Evolutionary conservation across 2,797 vertebrate genomes (phyloP), one percentile per base, ranked within the genome.

Genomic region (Alca torda): DNA sequence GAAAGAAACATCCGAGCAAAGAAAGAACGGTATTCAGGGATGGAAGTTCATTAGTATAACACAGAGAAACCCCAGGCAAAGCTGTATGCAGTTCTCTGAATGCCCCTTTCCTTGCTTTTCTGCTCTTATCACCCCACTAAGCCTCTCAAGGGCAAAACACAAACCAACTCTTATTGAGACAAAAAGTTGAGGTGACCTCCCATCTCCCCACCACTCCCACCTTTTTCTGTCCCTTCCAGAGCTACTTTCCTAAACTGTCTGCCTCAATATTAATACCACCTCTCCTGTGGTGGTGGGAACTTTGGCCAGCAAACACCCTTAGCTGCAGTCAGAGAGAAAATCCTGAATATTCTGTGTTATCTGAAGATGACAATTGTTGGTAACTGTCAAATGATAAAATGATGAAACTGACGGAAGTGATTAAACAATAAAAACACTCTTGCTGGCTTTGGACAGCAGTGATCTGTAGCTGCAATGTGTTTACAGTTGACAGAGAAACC

Each of bases 241-340:
- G 30, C 8, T 69, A 15, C 21, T 33, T 84, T 68, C 30, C 33
- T 83, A 37, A 93, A 76, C 28, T 39, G n/a, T 14, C 25, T 76
- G 54, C 11, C 50, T 50, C 54, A 46, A 6, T 1, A 46, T 1
- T 5, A 73, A 41, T 14, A 69, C 18, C 19, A 65, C 5, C 33
- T 41, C 28, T 24, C 8, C 24, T 0, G 0, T 2, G 8, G 7
- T 33, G 6, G 15, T 28, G 21, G 20, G 19, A 91, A 37, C 45
- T 46, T 26, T 48, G 41, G 48, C 10, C 8, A 84, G 68, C 50
- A 79, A 31, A 75, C 17, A n/a, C 4, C 6, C 67, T 37, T 13
- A 69, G 30, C n/a, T 83, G 26, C 24, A 83, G 23, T 35, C 67
- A 53, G 30, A 83, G 28, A 75, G 31, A 57, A 91, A 88, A 43